Percentiles rank a stretch among this genome's conserved stretches.
Conservation (phyloP, 1,140 invertebrate species). For the Aphelinus atriplicis region DNA sequence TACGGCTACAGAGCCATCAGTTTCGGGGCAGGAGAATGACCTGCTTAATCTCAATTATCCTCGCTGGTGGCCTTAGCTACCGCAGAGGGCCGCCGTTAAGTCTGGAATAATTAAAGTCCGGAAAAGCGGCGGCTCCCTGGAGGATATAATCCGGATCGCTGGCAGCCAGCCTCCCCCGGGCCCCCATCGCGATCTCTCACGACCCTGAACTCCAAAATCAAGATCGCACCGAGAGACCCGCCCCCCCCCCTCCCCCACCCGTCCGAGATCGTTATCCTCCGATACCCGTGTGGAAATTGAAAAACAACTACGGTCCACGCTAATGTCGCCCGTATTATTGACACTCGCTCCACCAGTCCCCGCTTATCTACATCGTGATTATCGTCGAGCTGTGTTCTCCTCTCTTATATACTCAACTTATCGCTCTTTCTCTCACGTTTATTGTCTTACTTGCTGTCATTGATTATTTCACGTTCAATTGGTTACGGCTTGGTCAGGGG, state of each 20-base stretch:
- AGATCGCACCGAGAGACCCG: conserved; percentile 28
- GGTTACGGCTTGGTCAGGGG: too few relatives aligned
- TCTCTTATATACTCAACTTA: background rate
- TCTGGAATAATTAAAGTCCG: conserved; percentile 56
- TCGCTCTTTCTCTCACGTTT: conserved; percentile 7
- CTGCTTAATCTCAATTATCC: conserved; percentile 43
- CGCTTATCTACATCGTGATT: background rate
- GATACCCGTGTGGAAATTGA: conserved; percentile 52
- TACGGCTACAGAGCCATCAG: background rate
- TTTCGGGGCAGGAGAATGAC: conserved; percentile 7
- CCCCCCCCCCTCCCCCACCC: background rate
- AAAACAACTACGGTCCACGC: conserved; percentile 9
- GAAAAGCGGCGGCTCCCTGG: conserved; percentile 32
- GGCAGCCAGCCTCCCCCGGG: background rate
- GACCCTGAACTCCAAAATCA: conserved; percentile 43
- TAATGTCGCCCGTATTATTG: conserved; percentile 15
- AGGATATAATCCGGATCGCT: conserved; percentile 38
- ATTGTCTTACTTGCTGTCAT: background rate
- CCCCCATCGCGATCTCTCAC: conserved; percentile 37
- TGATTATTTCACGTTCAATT: too few relatives aligned
- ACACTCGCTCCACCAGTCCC: background rate
- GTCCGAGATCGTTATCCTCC: conserved; percentile 51
- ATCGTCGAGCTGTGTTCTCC: background rate
- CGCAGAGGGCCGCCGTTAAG: conserved; percentile 39
- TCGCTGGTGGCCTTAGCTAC: background rate